phyloP scores from a whole-genome alignment of 2,888 invertebrate species.

The Ametastegia equiseti region DNA sequence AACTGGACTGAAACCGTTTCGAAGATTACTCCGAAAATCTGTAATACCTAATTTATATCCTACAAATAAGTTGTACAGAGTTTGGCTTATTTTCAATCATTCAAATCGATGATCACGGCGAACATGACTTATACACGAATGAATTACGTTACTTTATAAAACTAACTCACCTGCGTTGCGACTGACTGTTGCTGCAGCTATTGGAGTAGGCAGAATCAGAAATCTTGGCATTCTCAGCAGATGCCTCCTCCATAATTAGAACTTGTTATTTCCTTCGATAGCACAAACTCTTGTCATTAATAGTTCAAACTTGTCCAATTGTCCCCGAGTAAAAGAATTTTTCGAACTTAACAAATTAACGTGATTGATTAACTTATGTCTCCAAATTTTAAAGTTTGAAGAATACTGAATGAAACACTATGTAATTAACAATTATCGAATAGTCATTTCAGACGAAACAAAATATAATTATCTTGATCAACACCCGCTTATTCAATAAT shows the following conservation, averaged over 20 bases:
- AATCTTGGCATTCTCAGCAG: conserved; percentile 81
- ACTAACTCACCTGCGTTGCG: conserved; percentile 84
- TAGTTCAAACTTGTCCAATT: conserved; percentile 20
- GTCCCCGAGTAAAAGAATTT: background rate
- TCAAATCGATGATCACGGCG: background rate
- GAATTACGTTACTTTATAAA: background rate
- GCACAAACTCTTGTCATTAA: conserved; percentile 9
- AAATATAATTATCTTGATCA: background rate
- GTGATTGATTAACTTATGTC: background rate
- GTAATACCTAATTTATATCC: too few species aligned
- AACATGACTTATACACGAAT: too few species aligned
- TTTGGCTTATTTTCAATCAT: background rate
- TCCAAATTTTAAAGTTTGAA: background rate
- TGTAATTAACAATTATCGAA: background rate
- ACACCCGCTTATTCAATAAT: background rate
- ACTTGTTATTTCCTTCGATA: background rate
- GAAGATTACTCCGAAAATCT: too few species aligned
- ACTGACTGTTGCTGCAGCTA: conserved; percentile 90
- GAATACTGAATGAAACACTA: conserved; percentile 3
- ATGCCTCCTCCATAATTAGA: conserved; percentile 77
- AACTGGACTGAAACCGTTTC: too few species aligned
- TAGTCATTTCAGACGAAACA: conserved; percentile 4
- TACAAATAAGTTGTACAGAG: too few species aligned
- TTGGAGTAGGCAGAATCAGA: conserved; percentile 91
- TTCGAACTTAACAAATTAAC: background rate